phyloP scores from a whole-genome alignment of 1,140 invertebrate species.

The Paralvinella palmiformis region DNA sequence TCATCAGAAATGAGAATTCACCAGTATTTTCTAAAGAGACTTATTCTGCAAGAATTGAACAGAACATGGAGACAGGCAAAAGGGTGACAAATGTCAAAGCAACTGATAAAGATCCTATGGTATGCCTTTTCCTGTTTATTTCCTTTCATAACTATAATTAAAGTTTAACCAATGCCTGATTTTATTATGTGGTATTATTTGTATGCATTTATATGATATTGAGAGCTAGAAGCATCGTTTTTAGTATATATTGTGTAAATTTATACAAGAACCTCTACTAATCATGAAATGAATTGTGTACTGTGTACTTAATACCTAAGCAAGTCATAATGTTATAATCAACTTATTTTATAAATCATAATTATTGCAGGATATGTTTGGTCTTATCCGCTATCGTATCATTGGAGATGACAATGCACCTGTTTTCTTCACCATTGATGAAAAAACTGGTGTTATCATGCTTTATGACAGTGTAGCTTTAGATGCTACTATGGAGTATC shows the following conservation, averaged over 20 bases:
- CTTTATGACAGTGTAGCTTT: slow-evolving; percentile 10
- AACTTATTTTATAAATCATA: neutral
- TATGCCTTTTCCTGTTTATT: no score
- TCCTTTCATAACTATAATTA: no score
- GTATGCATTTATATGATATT: no score
- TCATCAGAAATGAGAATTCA: slow-evolving; percentile 29
- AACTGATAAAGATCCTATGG: slow-evolving; percentile 24
- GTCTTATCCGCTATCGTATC: slow-evolving; percentile 1
- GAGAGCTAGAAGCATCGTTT: no score
- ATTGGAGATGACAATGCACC: slow-evolving; percentile 13
- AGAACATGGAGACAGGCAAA: slow-evolving; percentile 25
- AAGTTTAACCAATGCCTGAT: no score
- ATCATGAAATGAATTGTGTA: no score
- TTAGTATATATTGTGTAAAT: no score
- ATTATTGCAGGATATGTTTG: slow-evolving; percentile 10
- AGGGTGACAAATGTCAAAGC: slow-evolving; percentile 25
- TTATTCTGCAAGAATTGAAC: slow-evolving; percentile 12
- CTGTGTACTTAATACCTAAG: no score
- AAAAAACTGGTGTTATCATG: slow-evolving; percentile 24
- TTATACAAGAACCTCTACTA: no score
- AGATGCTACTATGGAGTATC: slow-evolving; percentile 10
- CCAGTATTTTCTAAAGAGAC: slow-evolving; percentile 27
- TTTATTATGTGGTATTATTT: no score
- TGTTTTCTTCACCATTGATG: slow-evolving; percentile 24
- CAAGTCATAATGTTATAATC: no score